Evolutionary conservation across 2,113 vertebrate species (phyloP).

Genomic region (Otolemur garnettii): DNA sequence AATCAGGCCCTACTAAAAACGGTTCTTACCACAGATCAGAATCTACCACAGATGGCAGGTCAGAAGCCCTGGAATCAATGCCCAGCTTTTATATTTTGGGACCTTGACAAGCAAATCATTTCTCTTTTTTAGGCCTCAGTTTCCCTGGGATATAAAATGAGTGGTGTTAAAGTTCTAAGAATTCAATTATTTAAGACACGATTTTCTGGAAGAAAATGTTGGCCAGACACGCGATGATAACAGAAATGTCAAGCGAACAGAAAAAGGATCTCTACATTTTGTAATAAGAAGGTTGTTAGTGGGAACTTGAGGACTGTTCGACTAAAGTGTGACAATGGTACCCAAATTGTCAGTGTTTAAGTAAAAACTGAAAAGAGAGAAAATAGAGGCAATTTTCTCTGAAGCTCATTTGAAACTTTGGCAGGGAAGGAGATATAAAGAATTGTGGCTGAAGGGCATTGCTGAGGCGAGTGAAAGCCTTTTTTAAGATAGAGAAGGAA

Average conservation of each 20-base stretch:
- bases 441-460: neutral
- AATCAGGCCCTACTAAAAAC: neutral
- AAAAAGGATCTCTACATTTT: neutral
- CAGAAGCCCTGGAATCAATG: neutral
- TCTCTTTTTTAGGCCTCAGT: neutral
- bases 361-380: slow-evolving; percentile 43
- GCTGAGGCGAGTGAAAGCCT: neutral
- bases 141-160: neutral
- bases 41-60: neutral
- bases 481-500: neutral
- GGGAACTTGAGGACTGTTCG: slow-evolving; percentile 29
- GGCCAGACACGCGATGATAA: neutral
- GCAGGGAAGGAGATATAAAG: slow-evolving; percentile 21
- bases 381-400: slow-evolving; percentile 64
- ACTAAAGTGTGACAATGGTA: neutral
- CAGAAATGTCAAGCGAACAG: neutral
- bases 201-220: slow-evolving; percentile 15
- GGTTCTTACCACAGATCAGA: neutral
- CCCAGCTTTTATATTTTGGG: neutral
- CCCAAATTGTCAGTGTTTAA: slow-evolving; percentile 39
- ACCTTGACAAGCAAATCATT: neutral
- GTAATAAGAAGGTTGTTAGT: slow-evolving; percentile 15
- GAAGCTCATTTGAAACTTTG: slow-evolving; percentile 30
- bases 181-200: neutral
- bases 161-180: slow-evolving; percentile 4